A percentile compares a stretch with the other conserved stretches of the same genome.
Evolutionary conservation across 1,140 invertebrate genomes (phyloP).

Genomic region (Leptinotarsa texana): DNA sequence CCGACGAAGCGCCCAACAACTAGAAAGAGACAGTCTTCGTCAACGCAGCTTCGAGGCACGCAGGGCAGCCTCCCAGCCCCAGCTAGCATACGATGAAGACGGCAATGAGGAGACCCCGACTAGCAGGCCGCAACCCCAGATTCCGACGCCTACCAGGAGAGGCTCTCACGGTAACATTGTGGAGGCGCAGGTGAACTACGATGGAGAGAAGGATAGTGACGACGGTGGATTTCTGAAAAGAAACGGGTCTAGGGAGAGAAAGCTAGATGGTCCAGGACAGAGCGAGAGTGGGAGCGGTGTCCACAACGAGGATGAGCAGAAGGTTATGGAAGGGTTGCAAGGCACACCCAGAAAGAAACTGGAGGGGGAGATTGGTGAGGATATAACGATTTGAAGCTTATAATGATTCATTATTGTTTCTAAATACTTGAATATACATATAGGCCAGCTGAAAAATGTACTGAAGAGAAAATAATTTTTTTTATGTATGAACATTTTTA

Average conservation of each 20-base stretch:
- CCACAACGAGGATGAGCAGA: constrained; percentile 38
- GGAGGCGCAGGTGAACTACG: constrained; percentile 52
- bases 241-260: constrained; percentile 31
- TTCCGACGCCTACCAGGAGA: constrained; percentile 52
- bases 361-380: constrained; percentile 52
- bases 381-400: neutral
- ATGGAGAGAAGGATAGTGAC: constrained; percentile 61
- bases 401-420: no score
- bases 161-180: constrained; percentile 64
- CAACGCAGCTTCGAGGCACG: constrained; percentile 62
- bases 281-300: constrained; percentile 17
- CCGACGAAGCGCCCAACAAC: constrained; percentile 61
- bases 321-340: constrained; percentile 41
- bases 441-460: no score
- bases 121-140: constrained; percentile 55
- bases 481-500: no score
- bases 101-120: constrained; percentile 43
- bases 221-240: constrained; percentile 61
- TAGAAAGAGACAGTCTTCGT: constrained; percentile 61
- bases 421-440: no score
- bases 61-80: constrained; percentile 68
- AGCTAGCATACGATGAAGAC: constrained; percentile 64
- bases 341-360: constrained; percentile 48
- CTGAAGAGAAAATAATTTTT: no score
- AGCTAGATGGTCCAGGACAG: constrained; percentile 9